phyloP scores from a whole-genome alignment of 2,797 vertebrate species.

The Anas flavirostris region DNA sequence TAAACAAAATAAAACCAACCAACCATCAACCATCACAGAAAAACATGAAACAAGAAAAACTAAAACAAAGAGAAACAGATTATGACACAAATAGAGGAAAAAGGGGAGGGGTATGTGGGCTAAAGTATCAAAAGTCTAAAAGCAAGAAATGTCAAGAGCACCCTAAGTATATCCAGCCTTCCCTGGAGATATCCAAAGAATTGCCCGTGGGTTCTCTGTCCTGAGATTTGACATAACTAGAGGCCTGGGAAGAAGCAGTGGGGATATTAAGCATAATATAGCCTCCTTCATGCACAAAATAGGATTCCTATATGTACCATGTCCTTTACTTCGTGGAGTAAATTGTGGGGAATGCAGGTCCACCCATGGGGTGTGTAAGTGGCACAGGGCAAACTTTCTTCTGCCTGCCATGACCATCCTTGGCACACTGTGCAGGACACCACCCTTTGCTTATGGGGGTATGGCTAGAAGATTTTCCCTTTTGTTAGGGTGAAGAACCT shows the following conservation, averaged over 20 bases:
- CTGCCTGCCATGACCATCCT: background rate
- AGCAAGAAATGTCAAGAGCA: background rate
- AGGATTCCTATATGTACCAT: background rate
- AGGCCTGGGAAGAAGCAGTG: background rate
- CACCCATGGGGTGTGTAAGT: too few relatives aligned
- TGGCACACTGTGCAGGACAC: background rate
- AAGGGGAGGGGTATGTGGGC: background rate
- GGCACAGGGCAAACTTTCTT: background rate
- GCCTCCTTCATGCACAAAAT: background rate
- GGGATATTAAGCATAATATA: background rate
- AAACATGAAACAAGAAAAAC: background rate
- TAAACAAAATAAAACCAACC: background rate
- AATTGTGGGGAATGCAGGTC: background rate
- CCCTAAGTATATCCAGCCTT: background rate
- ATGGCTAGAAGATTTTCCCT: background rate
- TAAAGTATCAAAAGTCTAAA: background rate
- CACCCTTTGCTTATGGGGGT: rapidly evolving
- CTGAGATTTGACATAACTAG: background rate
- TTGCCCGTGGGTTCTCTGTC: background rate
- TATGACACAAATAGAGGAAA: background rate
- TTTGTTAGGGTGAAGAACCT: background rate
- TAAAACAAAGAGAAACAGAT: background rate
- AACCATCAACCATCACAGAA: too few relatives aligned
- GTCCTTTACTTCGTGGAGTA: background rate
- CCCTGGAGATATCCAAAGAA: background rate